Percentiles rank a stretch among this genome's conserved stretches.
Conservation (phyloP, 2,888 invertebrate species). For the Agrochola macilenta region DNA sequence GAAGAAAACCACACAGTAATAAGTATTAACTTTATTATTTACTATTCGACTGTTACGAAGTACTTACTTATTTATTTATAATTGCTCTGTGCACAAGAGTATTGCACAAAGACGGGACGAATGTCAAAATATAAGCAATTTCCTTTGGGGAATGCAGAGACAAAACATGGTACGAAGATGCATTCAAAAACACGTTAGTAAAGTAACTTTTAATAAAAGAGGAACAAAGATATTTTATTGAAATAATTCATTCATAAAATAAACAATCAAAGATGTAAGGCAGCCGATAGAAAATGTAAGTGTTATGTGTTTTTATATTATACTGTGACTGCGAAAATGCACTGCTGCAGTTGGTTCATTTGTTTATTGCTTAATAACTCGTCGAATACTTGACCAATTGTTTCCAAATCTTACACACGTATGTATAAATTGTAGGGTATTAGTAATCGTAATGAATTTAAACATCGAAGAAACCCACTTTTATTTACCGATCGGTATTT, state of each 20-base stretch:
- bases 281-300: not conserved
- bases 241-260: not conserved
- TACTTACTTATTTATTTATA: not conserved
- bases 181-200: not conserved
- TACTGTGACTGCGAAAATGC: slow-evolving; percentile 36
- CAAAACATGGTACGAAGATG: not conserved
- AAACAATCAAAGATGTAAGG: not conserved
- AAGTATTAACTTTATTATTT: slow-evolving; percentile 18
- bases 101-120: not conserved
- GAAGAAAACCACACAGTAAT: slow-evolving; percentile 25
- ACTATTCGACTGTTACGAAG: not conserved
- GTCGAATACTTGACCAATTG: slow-evolving; percentile 58
- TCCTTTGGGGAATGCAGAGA: not conserved
- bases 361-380: slow-evolving; percentile 54
- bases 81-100: too few species aligned
- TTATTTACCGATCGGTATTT: slow-evolving; percentile 18
- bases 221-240: not conserved
- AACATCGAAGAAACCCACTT: slow-evolving; percentile 48
- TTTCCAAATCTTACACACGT: slow-evolving; percentile 62
- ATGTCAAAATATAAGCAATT: not conserved
- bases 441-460: slow-evolving; percentile 44
- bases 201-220: not conserved
- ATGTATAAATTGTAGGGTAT: slow-evolving; percentile 61
- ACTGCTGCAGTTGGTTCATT: slow-evolving; percentile 54
- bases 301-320: slow-evolving; percentile 26